Evolutionary conservation across 2,113 vertebrate species (phyloP).

Genomic region (Hoplias malabaricus): DNA sequence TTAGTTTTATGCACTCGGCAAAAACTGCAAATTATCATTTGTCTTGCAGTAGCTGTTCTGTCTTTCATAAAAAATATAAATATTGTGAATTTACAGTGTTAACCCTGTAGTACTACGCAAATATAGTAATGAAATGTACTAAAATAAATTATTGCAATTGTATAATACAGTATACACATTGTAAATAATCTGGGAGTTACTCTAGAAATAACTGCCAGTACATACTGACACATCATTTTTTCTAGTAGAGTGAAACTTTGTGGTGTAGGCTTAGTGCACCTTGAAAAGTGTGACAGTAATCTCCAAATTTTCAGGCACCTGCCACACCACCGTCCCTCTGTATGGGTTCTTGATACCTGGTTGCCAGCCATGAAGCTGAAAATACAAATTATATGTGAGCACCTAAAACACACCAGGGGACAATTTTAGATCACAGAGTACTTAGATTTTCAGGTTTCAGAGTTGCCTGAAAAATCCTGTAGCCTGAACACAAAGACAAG

Average conservation of each 20-base stretch:
- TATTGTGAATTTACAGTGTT: too few relatives aligned
- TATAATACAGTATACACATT: too few relatives aligned
- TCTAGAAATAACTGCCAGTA: too few relatives aligned
- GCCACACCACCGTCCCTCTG: constrained; percentile 84
- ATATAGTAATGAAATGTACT: too few relatives aligned
- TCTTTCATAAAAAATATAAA: too few relatives aligned
- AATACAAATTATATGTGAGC: neutral
- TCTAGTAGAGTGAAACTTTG: neutral
- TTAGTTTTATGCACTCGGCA: too few relatives aligned
- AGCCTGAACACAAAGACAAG: neutral
- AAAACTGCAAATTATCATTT: too few relatives aligned
- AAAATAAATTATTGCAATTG: too few relatives aligned
- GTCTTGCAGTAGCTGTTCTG: too few relatives aligned
- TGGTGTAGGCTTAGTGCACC: constrained; percentile 58
- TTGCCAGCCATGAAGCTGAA: constrained; percentile 87
- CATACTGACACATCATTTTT: too few relatives aligned
- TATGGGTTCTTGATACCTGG: constrained; percentile 88
- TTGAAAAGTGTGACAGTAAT: constrained; percentile 86
- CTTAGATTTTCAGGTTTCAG: neutral
- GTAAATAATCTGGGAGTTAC: too few relatives aligned
- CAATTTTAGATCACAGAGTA: neutral
- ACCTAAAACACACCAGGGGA: neutral
- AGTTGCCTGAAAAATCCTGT: neutral
- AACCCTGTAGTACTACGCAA: too few relatives aligned
- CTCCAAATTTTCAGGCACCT: constrained; percentile 84